Evolutionary conservation across 2,113 vertebrate species (phyloP).

Genomic region (Scomber japonicus): DNA sequence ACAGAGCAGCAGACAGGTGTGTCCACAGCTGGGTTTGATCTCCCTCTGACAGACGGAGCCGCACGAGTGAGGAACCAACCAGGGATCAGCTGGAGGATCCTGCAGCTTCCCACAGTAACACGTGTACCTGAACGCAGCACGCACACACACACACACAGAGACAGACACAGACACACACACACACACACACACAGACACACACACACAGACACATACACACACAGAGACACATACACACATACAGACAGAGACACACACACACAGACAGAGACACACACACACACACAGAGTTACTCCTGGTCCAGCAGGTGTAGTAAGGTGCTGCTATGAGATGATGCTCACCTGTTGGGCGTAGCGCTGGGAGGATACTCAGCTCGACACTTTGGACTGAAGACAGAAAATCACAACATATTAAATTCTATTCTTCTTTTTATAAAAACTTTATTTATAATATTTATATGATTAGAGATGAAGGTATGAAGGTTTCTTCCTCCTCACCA

Average conservation of each 20-base stretch:
- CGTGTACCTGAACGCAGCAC: conserved; percentile 84
- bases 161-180: no score
- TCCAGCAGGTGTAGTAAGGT: no score
- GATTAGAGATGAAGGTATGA: no score
- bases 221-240: no score
- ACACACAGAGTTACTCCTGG: no score
- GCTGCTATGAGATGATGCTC: neutral
- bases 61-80: conserved; percentile 98
- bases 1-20: conserved; percentile 95
- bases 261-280: no score
- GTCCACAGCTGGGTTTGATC: conserved; percentile 93
- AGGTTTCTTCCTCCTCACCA: conserved; percentile 84
- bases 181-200: no score
- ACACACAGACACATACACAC: no score
- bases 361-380: conserved; percentile 94
- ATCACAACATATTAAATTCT: neutral
- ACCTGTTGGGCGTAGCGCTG: conserved; percentile 89
- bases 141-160: conserved; percentile 9
- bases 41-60: conserved; percentile 93
- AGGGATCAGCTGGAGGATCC: conserved; percentile 93
- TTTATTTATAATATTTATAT: no score
- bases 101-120: conserved; percentile 97
- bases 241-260: no score
- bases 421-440: no score
- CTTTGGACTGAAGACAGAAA: conserved; percentile 89